phyloP scores from a whole-genome alignment of 2,888 invertebrate genomes.

The Ophion ellenae region DNA sequence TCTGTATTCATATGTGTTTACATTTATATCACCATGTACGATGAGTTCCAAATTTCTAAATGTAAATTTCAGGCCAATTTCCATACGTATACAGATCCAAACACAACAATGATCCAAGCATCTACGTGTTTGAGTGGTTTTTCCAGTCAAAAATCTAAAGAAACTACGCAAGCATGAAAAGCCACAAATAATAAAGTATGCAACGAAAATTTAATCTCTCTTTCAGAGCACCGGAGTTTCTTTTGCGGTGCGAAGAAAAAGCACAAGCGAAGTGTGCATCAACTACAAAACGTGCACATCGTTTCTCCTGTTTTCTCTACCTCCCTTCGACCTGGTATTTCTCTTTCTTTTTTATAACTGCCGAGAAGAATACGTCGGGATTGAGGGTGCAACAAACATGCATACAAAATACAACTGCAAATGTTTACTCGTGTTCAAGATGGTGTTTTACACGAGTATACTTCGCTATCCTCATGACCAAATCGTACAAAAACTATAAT shows the following conservation, averaged over 20 bases:
- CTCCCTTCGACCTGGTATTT: background rate
- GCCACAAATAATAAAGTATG: background rate
- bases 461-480: background rate
- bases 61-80: background rate
- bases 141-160: background rate
- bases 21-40: background rate
- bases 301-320: background rate
- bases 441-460: background rate
- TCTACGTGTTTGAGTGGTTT: background rate
- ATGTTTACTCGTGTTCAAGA: background rate
- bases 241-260: background rate
- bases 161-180: background rate
- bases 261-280: background rate
- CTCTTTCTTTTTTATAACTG: background rate
- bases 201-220: background rate
- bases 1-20: no score
- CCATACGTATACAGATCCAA: background rate
- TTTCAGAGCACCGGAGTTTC: background rate
- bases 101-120: background rate
- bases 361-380: background rate
- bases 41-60: background rate
- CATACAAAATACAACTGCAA: background rate
- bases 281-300: background rate
- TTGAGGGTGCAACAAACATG: background rate
- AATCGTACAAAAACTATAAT: background rate